Base-by-base conservation (phyloP, 2,888 invertebrate species). In the Spatulosminthurus flaviceps region DNA sequence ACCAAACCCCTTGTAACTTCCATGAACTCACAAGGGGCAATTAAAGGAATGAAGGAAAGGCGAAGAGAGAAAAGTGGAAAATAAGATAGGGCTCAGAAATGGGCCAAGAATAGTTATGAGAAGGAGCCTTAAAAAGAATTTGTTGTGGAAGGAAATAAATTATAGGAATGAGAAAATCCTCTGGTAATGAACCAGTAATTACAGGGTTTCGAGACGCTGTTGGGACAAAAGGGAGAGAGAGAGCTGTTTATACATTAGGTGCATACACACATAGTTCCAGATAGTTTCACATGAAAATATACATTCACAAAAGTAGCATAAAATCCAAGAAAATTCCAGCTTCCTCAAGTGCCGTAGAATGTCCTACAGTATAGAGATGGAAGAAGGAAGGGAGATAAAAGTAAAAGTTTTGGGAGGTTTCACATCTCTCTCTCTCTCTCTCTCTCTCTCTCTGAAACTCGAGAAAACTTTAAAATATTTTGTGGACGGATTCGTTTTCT, bases 321-420 rank as follows among this genome's bases (percentile, higher is more conserved):
- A 51, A 51, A 51, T 51, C 51, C 16, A 5, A 51, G 51, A 51
- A 16, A 51, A 51, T 51, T 51, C 16, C 16, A 51, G n/a, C 51
- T 51, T 16, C n/a, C n/a, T 19, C 16, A 51, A 2, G 16, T 5
- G n/a, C 9, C 9, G 9, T 9, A n/a, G 5, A 41, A 51, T 51
- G 51, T 51, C n/a, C 16, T 16, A 51, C 41, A 41, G n/a, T n/a
- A n/a, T n/a, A n/a, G n/a, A n/a, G n/a, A n/a, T n/a, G n/a, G n/a
- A n/a, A n/a, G n/a, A n/a, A n/a, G n/a, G n/a, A n/a, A 51, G 51
- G 51, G 51, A 51, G 51, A 51, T 51, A 51, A 51, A 51, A 51
- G 51, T 51, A 51, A 51, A 51, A 51, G 51, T 51, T 51, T n/a
- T 51, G 51, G 51, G 51, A 51, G 51, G 51, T 4, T 51, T 51